Conservation (phyloP, 2,888 invertebrate genomes). For the Sinodicranocentrus sp. region DNA sequence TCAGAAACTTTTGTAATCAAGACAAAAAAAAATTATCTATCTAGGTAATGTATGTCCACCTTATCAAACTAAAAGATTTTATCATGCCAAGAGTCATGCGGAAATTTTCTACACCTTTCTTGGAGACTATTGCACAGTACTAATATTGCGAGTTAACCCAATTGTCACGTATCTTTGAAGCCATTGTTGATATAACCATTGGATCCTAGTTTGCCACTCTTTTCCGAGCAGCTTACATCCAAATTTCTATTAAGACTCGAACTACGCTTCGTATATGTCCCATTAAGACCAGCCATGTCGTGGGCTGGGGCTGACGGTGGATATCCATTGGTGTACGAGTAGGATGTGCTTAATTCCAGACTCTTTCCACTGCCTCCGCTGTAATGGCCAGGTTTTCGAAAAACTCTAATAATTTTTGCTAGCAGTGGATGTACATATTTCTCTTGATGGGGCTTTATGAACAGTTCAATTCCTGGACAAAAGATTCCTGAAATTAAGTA, state of each 20-base stretch:
- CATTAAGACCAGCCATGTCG: constrained; percentile 23
- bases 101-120: no score
- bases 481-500: constrained; percentile 24
- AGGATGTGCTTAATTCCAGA: constrained; percentile 56
- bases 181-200: constrained; percentile 40
- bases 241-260: constrained; percentile 36
- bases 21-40: no score
- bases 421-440: constrained; percentile 65
- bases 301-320: constrained; percentile 20
- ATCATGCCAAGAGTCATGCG: no score
- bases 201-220: constrained; percentile 21
- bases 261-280: constrained; percentile 48
- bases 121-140: no score
- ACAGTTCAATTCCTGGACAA: constrained; percentile 24
- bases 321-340: constrained; percentile 39
- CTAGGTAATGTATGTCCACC: no score
- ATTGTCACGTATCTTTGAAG: constrained; percentile 36
- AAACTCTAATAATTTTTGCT: constrained; percentile 33
- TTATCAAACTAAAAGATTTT: no score
- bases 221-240: neutral
- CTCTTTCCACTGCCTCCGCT: constrained; percentile 44
- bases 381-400: constrained; percentile 32
- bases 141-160: no score
- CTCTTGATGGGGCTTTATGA: constrained; percentile 51
- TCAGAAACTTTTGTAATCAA: no score